These are phyloP conservation scores for Hemiprocne comata DNA, from an alignment of 2,113 vertebrate genomes.

Conservation along the genomic window DNA sequence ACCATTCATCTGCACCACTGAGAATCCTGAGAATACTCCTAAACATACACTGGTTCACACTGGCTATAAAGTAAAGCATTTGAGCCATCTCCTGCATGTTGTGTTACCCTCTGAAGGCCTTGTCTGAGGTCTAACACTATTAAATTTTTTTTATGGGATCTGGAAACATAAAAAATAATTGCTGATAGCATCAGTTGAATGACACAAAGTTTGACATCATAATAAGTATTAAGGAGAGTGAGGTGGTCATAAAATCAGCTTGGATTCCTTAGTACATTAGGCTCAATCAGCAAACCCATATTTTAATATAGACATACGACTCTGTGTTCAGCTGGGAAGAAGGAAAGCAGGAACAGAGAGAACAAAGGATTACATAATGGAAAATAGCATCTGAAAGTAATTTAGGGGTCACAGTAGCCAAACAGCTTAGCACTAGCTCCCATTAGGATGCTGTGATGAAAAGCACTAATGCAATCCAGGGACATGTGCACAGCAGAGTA, in stretches of 20 bases:
- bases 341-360: constrained; percentile 20
- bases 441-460: constrained; percentile 50
- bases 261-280: constrained; percentile 31
- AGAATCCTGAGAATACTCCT: not conserved
- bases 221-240: not conserved
- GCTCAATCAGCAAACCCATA: constrained; percentile 28
- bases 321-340: not conserved
- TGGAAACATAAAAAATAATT: not conserved
- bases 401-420: constrained; percentile 58
- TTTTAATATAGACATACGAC: constrained; percentile 22
- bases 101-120: not conserved
- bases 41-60: not conserved
- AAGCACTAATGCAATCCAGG: constrained; percentile 56
- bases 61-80: not conserved
- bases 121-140: not conserved
- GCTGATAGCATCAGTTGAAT: not conserved
- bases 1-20: not conserved
- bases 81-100: not conserved
- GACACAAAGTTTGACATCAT: constrained; percentile 16
- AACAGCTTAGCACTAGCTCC: constrained; percentile 49
- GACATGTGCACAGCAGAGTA: not conserved
- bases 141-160: not conserved
- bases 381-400: constrained; percentile 60
- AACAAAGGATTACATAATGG: constrained; percentile 62
- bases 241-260: constrained; percentile 1